These are phyloP conservation scores for Thymelicus lineola DNA, from an alignment of 2,888 invertebrate genomes.

Conservation along the genomic window DNA sequence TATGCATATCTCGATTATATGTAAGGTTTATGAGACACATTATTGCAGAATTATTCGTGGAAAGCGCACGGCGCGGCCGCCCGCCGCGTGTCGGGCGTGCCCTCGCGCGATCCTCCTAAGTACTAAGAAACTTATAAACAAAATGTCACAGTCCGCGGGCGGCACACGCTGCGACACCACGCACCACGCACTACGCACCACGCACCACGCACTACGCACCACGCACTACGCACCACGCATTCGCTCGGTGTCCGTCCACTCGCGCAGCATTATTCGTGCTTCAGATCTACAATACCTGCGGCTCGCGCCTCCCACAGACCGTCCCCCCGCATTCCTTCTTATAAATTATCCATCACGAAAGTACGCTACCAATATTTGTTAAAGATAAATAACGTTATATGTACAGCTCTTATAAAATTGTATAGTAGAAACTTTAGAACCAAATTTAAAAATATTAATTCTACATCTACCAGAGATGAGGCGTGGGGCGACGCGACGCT, in stretches of 20 bases:
- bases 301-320: slow-evolving; percentile 34
- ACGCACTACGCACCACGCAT: no score
- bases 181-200: no score
- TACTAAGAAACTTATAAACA: slow-evolving; percentile 59
- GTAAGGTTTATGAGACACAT: slow-evolving; percentile 54
- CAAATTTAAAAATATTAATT: slow-evolving; percentile 36
- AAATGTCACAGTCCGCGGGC: neutral
- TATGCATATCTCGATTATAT: slow-evolving; percentile 41
- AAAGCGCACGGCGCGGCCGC: slow-evolving; percentile 46
- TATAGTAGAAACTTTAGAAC: slow-evolving; percentile 49
- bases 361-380: slow-evolving; percentile 52
- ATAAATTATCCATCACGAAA: slow-evolving; percentile 45
- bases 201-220: no score
- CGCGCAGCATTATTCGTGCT: slow-evolving; percentile 12
- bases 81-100: neutral
- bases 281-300: slow-evolving; percentile 41
- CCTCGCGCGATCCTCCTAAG: slow-evolving; percentile 66
- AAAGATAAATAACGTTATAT: slow-evolving; percentile 50
- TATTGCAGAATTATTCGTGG: slow-evolving; percentile 57
- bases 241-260: neutral
- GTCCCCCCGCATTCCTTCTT: slow-evolving; percentile 44
- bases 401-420: slow-evolving; percentile 47
- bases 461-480: slow-evolving; percentile 10
- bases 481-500: slow-evolving; percentile 12
- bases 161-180: neutral